Percentiles rank a stretch among this genome's conserved stretches.
Conservation (phyloP, 2,797 vertebrate species). For the Cyclopterus lumpus region DNA sequence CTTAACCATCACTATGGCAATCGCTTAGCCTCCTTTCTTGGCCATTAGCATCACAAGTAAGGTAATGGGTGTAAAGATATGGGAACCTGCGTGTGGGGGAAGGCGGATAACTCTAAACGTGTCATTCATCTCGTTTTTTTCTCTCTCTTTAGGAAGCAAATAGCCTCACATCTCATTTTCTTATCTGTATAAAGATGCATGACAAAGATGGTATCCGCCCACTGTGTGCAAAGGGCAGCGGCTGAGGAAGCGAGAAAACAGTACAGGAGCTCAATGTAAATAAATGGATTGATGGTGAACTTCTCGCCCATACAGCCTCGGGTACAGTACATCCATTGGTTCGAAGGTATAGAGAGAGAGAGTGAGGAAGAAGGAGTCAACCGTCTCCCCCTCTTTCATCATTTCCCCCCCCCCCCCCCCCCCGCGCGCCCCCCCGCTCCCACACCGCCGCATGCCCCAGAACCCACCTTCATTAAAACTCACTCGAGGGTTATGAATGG, state of each 20-base stretch:
- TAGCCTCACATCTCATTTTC: conserved; percentile 5
- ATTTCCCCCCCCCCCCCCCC: conserved; percentile 63
- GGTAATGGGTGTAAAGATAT: neutral
- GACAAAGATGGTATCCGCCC: neutral
- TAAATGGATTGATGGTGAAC: conserved; percentile 30
- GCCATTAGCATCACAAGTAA: conserved; percentile 4
- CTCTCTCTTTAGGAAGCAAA: conserved; percentile 5
- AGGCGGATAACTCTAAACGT: conserved; percentile 1
- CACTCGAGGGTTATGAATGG: conserved; percentile 87
- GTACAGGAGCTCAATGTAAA: conserved; percentile 17
- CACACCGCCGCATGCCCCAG: conserved; percentile 63
- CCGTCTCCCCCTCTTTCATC: conserved; percentile 59
- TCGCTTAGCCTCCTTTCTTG: neutral
- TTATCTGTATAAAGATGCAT: neutral
- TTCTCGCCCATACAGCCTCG: conserved; percentile 19
- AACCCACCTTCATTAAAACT: conserved; percentile 84
- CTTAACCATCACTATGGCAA: no score
- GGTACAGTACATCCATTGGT: conserved; percentile 46
- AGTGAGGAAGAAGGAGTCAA: conserved; percentile 53
- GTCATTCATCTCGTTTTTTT: conserved; percentile 16
- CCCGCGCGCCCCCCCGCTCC: conserved; percentile 53
- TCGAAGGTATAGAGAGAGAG: conserved; percentile 47
- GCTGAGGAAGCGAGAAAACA: neutral
- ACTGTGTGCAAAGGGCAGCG: conserved; percentile 4
- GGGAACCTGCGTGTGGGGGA: neutral